Base-by-base conservation (phyloP, 2,113 vertebrate genomes). In the Cranoglanis bouderius region DNA sequence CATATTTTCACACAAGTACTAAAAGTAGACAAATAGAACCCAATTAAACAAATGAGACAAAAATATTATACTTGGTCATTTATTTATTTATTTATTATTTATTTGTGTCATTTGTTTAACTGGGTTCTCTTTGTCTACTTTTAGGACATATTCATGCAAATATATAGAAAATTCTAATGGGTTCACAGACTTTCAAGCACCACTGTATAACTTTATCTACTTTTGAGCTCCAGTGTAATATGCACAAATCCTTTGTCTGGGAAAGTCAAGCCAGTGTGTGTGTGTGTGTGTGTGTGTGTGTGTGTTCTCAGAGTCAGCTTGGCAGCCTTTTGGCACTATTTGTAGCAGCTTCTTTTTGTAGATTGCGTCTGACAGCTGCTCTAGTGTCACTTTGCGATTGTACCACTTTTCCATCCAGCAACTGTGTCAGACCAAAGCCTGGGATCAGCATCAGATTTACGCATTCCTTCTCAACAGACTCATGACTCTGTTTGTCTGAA, bases 281-380 rank as follows among this genome's bases (percentile, higher is more conserved):
- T 43, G 55, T 61, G 74, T 67, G 65, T 67, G 65, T 70, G 67
- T 70, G n/a, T 24, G 55, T 83, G 53, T 63, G 82, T 63, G 55
- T 65, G 82, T 84, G 40, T 84, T 84, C 82, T 67, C 26, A 65
- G 26, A 84, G 40, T 65, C 40, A 46, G 38, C 40, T 43, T 63
- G 12, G 12, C 24, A 84, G 82, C 9, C 21, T 61, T 61, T 83
- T 83, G 55, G 53, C 55, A 84, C 57, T 65, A n/a, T 84, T 65
- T 67, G 82, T 26, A 26, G 32, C 82, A 84, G 82, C 57, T 65
- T 84, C 14, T 65, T 84, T 65, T 65, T 65, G 82, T 84, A 65
- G 59, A 65, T 65, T 65, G 46, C 26, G n/a, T 84, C 29, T 49
- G 82, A 84, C 59, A 84, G 57, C 82, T 84, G 82, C 61, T 84